Evolutionary conservation across 2,888 invertebrate species (phyloP).

Genomic region (Latrodectus elegans): DNA sequence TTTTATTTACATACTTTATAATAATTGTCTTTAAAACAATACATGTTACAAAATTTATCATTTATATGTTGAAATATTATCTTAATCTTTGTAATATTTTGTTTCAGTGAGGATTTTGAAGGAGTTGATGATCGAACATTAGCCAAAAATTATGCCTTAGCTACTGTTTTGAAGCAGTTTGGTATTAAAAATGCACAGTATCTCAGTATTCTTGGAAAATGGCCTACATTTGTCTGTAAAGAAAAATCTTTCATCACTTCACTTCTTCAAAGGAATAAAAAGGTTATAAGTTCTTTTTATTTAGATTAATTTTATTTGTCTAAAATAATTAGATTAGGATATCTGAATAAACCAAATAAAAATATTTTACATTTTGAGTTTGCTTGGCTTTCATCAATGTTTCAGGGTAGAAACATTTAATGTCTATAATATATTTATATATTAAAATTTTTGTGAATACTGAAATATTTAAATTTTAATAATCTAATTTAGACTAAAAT

Average conservation of each 20-base stretch:
- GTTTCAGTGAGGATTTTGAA: slow-evolving; percentile 81
- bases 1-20: too few species aligned
- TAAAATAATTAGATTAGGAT: too few species aligned
- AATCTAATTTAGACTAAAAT: too few species aligned
- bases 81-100: not conserved
- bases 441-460: too few species aligned
- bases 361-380: not conserved
- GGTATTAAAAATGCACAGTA: slow-evolving; percentile 80
- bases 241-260: slow-evolving; percentile 79
- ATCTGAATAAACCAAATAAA: too few species aligned
- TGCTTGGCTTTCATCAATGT: not conserved
- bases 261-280: slow-evolving; percentile 77
- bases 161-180: slow-evolving; percentile 87
- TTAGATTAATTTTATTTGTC: too few species aligned
- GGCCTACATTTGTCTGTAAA: slow-evolving; percentile 88
- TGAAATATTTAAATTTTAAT: too few species aligned
- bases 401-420: not conserved
- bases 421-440: not conserved
- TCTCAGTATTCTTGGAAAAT: slow-evolving; percentile 81
- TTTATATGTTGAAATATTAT: too few species aligned
- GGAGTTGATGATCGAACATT: slow-evolving; percentile 80
- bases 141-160: slow-evolving; percentile 85
- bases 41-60: too few species aligned
- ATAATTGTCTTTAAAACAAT: too few species aligned
- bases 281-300: slow-evolving; percentile 75